phyloP scores from a whole-genome alignment of 1,140 invertebrate genomes.

The Pectinophora gossypiella region DNA sequence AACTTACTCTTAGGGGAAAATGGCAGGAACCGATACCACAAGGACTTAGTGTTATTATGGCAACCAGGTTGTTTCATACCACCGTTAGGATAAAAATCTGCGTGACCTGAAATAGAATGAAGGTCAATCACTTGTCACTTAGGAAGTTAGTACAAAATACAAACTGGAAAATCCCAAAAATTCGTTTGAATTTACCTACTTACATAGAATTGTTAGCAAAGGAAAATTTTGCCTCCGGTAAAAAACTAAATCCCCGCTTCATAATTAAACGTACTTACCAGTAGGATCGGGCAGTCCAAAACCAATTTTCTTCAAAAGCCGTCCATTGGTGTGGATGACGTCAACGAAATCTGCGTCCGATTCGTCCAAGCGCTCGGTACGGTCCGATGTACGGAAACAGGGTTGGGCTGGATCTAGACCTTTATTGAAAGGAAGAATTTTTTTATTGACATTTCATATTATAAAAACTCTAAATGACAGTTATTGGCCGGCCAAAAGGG shows the following conservation, averaged over 20 bases:
- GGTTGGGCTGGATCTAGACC: constrained; percentile 81
- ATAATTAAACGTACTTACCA: no score
- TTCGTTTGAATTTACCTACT: no score
- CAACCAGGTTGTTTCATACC: constrained; percentile 78
- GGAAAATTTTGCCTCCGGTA: no score
- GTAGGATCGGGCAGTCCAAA: constrained; percentile 74
- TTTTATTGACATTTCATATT: no score
- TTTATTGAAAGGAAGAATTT: constrained; percentile 32
- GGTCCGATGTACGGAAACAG: constrained; percentile 73
- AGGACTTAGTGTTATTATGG: constrained; percentile 36
- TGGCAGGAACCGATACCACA: constrained; percentile 51
- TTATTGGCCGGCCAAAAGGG: no score
- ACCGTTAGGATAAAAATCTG: constrained; percentile 84
- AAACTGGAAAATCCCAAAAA: no score
- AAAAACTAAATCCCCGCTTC: no score
- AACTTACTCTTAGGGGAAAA: constrained; percentile 53
- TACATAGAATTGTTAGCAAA: no score
- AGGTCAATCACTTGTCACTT: no score
- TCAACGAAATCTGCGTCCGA: constrained; percentile 80
- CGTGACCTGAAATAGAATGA: constrained; percentile 75
- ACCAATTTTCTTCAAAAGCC: constrained; percentile 68
- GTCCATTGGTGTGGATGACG: constrained; percentile 79
- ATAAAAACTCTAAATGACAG: no score
- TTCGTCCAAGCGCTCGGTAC: constrained; percentile 71
- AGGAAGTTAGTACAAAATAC: no score